phyloP scores from a whole-genome alignment of 2,888 invertebrate species.

The Oeneis ivallda region DNA sequence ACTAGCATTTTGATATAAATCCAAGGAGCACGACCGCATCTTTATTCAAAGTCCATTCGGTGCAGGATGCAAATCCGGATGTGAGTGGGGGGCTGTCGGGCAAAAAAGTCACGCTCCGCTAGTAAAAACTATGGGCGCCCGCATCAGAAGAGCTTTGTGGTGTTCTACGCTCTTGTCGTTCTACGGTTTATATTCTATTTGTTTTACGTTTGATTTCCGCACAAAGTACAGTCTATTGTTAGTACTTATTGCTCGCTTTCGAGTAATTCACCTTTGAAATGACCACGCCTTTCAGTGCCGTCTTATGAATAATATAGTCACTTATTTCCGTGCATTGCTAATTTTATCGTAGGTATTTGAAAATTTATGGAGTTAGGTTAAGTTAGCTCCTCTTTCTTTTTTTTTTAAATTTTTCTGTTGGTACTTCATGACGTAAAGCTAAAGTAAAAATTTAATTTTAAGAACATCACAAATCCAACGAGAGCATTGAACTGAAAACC shows the following conservation, averaged over 20 bases:
- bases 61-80: slow-evolving; percentile 55
- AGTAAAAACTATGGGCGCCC: slow-evolving; percentile 56
- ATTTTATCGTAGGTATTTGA: not conserved
- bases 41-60: slow-evolving; percentile 51
- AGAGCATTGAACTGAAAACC: too few species aligned
- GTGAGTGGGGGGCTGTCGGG: slow-evolving; percentile 48
- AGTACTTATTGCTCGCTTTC: slow-evolving; percentile 20
- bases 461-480: too few species aligned
- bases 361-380: not conserved
- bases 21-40: slow-evolving; percentile 45
- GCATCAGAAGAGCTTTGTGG: slow-evolving; percentile 39
- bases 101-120: slow-evolving; percentile 58
- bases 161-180: slow-evolving; percentile 35
- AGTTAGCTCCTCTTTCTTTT: too few species aligned
- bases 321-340: not conserved
- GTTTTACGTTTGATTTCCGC: slow-evolving; percentile 35
- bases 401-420: too few species aligned
- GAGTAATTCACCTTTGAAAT: slow-evolving; percentile 19
- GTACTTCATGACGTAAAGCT: not conserved
- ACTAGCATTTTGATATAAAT: slow-evolving; percentile 41
- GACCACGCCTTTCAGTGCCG: slow-evolving; percentile 8
- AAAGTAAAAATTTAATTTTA: too few species aligned
- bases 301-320: not conserved
- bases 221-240: slow-evolving; percentile 27
- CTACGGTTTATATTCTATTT: slow-evolving; percentile 35